These are phyloP conservation scores for Hydrozoanthus gracilis DNA, from an alignment of 92 coral and sea anemone species.

Conservation along the genomic window DNA sequence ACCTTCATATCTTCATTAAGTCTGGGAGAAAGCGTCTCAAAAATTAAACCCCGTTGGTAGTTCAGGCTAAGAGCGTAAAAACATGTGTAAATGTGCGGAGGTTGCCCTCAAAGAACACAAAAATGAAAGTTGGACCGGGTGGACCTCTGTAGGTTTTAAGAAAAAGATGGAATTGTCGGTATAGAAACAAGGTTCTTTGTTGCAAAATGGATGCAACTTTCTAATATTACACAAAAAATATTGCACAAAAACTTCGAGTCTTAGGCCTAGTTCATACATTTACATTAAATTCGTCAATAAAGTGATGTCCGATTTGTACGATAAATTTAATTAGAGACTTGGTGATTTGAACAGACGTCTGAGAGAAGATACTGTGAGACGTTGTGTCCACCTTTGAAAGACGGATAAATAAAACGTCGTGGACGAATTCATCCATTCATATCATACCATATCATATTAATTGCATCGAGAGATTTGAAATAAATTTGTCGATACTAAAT, in stretches of 20 bases:
- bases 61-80: background rate
- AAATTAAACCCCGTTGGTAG: background rate
- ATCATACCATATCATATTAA: too few species aligned
- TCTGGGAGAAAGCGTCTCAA: background rate
- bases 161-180: background rate
- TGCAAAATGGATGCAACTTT: background rate
- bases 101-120: background rate
- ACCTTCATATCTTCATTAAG: background rate
- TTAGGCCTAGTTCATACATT: background rate
- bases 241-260: conserved; percentile 2
- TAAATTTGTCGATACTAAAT: too few species aligned
- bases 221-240: conserved; percentile 1
- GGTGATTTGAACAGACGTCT: too few species aligned
- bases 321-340: too few species aligned
- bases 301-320: too few species aligned
- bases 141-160: background rate
- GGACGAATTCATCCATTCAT: too few species aligned
- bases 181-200: background rate
- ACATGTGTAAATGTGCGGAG: background rate
- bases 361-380: too few species aligned
- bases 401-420: too few species aligned
- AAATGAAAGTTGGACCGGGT: conserved; percentile 1
- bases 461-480: too few species aligned
- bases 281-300: background rate
- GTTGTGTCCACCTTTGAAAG: too few species aligned